These are phyloP conservation scores for Metacarcinus magister DNA, from an alignment of 2,888 invertebrate genomes.

Conservation along the genomic window DNA sequence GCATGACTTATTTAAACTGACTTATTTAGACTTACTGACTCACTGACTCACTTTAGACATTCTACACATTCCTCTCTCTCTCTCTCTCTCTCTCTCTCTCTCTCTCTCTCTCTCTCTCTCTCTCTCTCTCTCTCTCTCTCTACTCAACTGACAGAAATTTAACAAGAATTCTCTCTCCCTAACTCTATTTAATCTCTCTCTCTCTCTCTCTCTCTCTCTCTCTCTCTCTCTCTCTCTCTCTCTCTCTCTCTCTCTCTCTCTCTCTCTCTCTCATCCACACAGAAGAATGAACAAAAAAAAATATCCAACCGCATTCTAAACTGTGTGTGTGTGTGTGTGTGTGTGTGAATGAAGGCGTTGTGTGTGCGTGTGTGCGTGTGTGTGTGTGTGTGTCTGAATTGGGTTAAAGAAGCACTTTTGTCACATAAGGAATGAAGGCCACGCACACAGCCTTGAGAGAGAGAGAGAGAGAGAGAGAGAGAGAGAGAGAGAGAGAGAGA, in stretches of 20 bases:
- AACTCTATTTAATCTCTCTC: no score
- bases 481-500: constrained; percentile 44
- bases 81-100: constrained; percentile 52
- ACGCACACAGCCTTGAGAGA: not conserved
- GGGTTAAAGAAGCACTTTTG: constrained; percentile 27
- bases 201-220: not conserved
- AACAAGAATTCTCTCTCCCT: not conserved
- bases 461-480: constrained; percentile 48
- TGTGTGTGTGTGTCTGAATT: not conserved
- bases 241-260: constrained; percentile 50
- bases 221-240: not conserved
- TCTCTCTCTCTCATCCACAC: not conserved
- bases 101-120: constrained; percentile 54
- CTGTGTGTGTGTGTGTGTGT: constrained; percentile 39
- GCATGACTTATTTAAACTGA: no score
- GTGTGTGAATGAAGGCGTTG: not conserved
- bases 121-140: not conserved
- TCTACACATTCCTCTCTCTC: not conserved
- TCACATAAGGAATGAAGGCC: not conserved
- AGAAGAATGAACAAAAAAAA: no score
- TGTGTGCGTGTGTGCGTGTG: not conserved
- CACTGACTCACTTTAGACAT: not conserved
- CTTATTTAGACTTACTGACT: not conserved
- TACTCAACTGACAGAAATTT: not conserved
- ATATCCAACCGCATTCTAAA: no score